phyloP scores from a whole-genome alignment of 2,888 invertebrate genomes.

The Cremastobaeus sp. region DNA sequence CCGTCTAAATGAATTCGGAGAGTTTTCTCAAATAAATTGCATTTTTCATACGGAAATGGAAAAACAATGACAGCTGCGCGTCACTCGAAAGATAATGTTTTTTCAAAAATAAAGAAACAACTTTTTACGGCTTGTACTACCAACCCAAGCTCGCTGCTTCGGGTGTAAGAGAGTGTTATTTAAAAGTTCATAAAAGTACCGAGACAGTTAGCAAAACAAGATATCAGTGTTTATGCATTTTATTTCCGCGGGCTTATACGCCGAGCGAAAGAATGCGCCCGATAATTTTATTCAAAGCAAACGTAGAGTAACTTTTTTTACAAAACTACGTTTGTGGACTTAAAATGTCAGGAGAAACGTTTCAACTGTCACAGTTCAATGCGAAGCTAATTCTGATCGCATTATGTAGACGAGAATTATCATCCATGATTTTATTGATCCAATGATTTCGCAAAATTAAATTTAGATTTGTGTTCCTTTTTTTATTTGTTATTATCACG shows the following conservation, averaged over 20 bases:
- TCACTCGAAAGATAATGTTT: conserved; percentile 29
- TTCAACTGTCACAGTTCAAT: too few species aligned
- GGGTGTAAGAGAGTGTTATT: conserved; percentile 33
- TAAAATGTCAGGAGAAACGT: too few species aligned
- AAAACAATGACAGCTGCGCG: conserved; percentile 33
- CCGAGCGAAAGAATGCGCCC: neutral
- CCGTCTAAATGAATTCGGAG: conserved; percentile 24
- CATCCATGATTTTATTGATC: too few species aligned
- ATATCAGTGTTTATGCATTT: conserved; percentile 44
- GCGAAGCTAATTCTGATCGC: too few species aligned
- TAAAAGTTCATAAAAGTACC: conserved; percentile 48
- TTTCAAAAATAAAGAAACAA: conserved; percentile 24
- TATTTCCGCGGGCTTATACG: conserved; percentile 9
- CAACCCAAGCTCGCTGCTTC: conserved; percentile 9
- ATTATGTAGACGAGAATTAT: too few species aligned
- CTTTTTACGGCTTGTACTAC: conserved; percentile 24
- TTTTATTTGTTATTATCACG: too few species aligned
- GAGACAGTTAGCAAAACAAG: conserved; percentile 39
- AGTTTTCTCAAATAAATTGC: conserved; percentile 28
- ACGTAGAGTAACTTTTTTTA: too few species aligned
- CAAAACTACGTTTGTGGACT: too few species aligned
- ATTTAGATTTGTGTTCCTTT: too few species aligned
- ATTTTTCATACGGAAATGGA: conserved; percentile 35
- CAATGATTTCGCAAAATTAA: too few species aligned
- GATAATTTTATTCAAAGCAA: conserved; percentile 25